phyloP scores from a whole-genome alignment of 2,888 invertebrate species.

The Nycteola revayana region DNA sequence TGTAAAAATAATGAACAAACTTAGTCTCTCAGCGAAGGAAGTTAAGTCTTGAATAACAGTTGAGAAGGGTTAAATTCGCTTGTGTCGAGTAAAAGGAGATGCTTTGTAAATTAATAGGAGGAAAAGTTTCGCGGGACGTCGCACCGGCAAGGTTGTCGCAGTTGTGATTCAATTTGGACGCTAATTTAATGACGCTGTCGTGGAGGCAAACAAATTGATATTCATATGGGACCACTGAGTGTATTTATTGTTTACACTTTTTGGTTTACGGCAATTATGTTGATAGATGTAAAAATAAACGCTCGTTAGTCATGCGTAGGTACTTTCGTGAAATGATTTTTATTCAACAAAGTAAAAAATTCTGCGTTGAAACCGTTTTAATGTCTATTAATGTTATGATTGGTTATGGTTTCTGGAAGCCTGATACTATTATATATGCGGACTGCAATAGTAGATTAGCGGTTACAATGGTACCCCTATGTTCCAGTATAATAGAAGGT shows the following conservation, averaged over 20 bases:
- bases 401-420: no score
- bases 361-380: no score
- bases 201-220: slow-evolving; percentile 79
- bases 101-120: slow-evolving; percentile 81
- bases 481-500: no score
- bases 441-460: no score
- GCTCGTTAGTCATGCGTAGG: slow-evolving; percentile 19
- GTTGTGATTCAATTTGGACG: slow-evolving; percentile 82
- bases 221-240: slow-evolving; percentile 77
- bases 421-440: no score
- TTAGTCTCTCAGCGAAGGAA: slow-evolving; percentile 51
- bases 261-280: slow-evolving; percentile 37
- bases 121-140: slow-evolving; percentile 78
- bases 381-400: no score
- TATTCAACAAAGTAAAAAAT: no score
- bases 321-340: slow-evolving; percentile 10
- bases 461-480: no score
- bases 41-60: slow-evolving; percentile 50
- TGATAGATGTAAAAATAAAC: slow-evolving; percentile 37
- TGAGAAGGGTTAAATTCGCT: slow-evolving; percentile 51
- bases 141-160: slow-evolving; percentile 78
- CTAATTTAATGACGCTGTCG: slow-evolving; percentile 80
- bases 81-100: slow-evolving; percentile 54
- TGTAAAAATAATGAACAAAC: slow-evolving; percentile 83
- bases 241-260: slow-evolving; percentile 66